These are phyloP conservation scores for Asarcornis scutulata DNA, from an alignment of 2,113 vertebrate genomes.

Conservation along the genomic window DNA sequence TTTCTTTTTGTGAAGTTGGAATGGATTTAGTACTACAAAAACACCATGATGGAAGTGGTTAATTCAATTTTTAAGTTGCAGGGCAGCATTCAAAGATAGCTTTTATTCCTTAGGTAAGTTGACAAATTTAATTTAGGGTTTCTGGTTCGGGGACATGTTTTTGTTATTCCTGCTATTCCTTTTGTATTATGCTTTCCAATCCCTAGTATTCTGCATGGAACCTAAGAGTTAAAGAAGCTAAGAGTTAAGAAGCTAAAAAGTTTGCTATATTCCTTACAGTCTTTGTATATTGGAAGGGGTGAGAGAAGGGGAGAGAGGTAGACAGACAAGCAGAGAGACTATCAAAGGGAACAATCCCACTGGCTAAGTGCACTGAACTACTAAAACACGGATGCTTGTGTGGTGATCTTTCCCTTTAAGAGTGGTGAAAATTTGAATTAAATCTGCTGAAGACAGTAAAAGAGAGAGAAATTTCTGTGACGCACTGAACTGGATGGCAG, in stretches of 20 bases:
- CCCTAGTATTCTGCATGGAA: neutral
- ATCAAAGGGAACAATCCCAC: neutral
- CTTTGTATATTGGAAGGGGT: neutral
- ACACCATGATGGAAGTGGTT: neutral
- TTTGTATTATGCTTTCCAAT: neutral
- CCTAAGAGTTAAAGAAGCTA: neutral
- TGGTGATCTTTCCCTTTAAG: neutral
- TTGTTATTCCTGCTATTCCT: neutral
- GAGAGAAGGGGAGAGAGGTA: neutral
- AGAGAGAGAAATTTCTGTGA: neutral
- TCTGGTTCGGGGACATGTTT: neutral
- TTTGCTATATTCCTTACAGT: neutral
- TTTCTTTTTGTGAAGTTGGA: neutral
- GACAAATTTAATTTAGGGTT: conserved; percentile 50
- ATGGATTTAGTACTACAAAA: neutral
- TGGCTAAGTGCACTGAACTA: neutral
- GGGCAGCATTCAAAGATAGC: conserved; percentile 5
- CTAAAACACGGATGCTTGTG: neutral
- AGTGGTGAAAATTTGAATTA: neutral
- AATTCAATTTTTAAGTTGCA: conserved; percentile 30
- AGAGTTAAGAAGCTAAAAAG: neutral
- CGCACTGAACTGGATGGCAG: neutral
- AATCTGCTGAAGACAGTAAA: neutral
- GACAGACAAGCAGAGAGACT: neutral
- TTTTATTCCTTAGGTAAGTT: conserved; percentile 26